phyloP scores from a whole-genome alignment of 2,888 invertebrate species.

The Synergus laeviventris region DNA sequence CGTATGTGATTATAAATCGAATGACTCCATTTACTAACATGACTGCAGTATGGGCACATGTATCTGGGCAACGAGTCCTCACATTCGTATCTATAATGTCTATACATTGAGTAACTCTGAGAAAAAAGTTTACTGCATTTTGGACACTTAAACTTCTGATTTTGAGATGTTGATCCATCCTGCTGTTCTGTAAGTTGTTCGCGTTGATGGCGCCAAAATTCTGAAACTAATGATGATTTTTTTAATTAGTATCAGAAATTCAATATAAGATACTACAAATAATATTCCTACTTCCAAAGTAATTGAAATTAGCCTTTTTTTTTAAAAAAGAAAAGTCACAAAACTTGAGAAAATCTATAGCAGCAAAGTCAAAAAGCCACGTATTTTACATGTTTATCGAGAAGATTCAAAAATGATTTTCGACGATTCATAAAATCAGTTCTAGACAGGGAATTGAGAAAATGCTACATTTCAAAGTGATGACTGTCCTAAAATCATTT shows the following conservation, averaged over 20 bases:
- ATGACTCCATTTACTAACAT: conserved; percentile 71
- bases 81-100: conserved; percentile 75
- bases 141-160: conserved; percentile 62
- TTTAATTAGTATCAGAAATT: background rate
- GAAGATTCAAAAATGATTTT: too few relatives aligned
- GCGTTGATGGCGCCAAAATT: background rate
- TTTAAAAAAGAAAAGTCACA: too few relatives aligned
- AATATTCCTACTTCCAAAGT: background rate
- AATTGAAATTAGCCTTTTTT: too few relatives aligned
- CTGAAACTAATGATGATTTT: background rate
- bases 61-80: conserved; percentile 70
- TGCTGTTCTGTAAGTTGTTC: conserved; percentile 2
- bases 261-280: background rate
- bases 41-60: conserved; percentile 71
- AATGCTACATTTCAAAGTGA: too few relatives aligned
- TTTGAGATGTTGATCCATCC: conserved; percentile 28
- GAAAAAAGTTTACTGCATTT: conserved; percentile 70
- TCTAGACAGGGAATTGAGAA: too few relatives aligned
- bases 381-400: too few relatives aligned
- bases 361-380: too few relatives aligned
- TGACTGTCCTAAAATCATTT: too few relatives aligned
- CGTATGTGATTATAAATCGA: conserved; percentile 71
- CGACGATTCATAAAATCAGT: too few relatives aligned
- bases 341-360: too few relatives aligned
- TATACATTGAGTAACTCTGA: conserved; percentile 71